Conservation (phyloP, 1,140 invertebrate genomes). For the Scylla paramamosain region DNA sequence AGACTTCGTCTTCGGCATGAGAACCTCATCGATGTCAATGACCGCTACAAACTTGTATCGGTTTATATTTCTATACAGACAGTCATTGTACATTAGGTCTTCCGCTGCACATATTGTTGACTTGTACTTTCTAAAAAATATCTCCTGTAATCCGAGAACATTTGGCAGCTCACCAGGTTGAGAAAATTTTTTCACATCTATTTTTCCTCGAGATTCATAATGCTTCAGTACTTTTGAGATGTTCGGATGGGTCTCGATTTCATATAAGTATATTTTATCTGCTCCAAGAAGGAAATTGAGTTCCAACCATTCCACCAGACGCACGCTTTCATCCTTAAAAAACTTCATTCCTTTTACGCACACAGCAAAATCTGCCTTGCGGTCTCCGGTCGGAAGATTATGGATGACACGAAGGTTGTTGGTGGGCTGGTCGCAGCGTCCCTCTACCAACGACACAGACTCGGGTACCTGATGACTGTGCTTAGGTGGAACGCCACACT, state of each 20-base stretch:
- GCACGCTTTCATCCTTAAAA: slow-evolving; percentile 90
- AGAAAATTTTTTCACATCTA: slow-evolving; percentile 92
- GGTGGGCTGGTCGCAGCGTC: slow-evolving; percentile 90
- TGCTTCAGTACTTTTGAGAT: slow-evolving; percentile 92
- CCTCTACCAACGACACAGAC: slow-evolving; percentile 92
- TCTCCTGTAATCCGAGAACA: slow-evolving; percentile 91
- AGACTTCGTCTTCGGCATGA: slow-evolving; percentile 86
- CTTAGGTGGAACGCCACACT: slow-evolving; percentile 88
- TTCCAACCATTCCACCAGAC: slow-evolving; percentile 96
- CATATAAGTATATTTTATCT: slow-evolving; percentile 95
- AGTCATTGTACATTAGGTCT: slow-evolving; percentile 98
- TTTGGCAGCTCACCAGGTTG: slow-evolving; percentile 95
- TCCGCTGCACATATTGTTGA: slow-evolving; percentile 97
- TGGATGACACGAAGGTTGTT: slow-evolving; percentile 93
- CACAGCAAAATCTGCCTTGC: slow-evolving; percentile 92
- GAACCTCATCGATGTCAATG: slow-evolving; percentile 96
- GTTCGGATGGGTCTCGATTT: slow-evolving; percentile 94
- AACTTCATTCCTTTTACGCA: slow-evolving; percentile 95
- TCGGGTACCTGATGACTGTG: slow-evolving; percentile 85
- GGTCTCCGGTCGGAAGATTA: slow-evolving; percentile 82
- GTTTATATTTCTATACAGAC: slow-evolving; percentile 95
- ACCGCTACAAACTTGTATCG: slow-evolving; percentile 94
- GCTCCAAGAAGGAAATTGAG: slow-evolving; percentile 91
- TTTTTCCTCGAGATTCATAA: slow-evolving; percentile 88
- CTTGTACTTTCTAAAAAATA: slow-evolving; percentile 89